Evolutionary conservation across 2,113 vertebrate species (phyloP).

Genomic region (Lontra canadensis): DNA sequence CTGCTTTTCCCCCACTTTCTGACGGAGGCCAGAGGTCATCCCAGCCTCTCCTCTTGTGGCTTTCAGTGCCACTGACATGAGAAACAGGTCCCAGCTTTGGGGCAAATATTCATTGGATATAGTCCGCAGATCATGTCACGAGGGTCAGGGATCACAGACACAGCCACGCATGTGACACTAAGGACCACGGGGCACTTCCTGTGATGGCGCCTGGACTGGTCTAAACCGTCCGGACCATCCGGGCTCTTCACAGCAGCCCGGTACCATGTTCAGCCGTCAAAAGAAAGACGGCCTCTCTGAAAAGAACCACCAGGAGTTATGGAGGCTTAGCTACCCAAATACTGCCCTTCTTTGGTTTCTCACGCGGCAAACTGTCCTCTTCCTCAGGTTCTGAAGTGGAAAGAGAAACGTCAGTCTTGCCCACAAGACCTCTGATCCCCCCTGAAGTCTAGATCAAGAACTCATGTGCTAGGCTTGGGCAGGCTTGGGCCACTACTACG

Average conservation of each 20-base stretch:
- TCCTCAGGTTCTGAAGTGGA: neutral
- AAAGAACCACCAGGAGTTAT: neutral
- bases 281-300: neutral
- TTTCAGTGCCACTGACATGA: neutral
- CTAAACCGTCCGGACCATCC: neutral
- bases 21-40: neutral
- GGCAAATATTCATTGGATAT: neutral
- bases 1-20: neutral
- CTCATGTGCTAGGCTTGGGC: neutral
- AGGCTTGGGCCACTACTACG: neutral
- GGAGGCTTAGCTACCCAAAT: fast-evolving
- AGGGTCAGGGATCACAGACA: neutral
- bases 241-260: neutral
- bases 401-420: neutral
- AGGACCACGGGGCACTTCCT: neutral
- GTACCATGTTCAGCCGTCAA: too few species aligned
- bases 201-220: fast-evolving
- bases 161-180: fast-evolving
- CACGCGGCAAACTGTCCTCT: too few species aligned
- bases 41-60: neutral
- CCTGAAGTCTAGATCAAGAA: neutral
- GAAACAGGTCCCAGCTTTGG: neutral
- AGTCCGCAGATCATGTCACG: fast-evolving
- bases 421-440: neutral
- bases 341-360: neutral